Evolutionary conservation across 64 coral and sea anemone species (phyloP), one percentile per base, ranked within the genome.

Genomic region (Trachythela sp.): DNA sequence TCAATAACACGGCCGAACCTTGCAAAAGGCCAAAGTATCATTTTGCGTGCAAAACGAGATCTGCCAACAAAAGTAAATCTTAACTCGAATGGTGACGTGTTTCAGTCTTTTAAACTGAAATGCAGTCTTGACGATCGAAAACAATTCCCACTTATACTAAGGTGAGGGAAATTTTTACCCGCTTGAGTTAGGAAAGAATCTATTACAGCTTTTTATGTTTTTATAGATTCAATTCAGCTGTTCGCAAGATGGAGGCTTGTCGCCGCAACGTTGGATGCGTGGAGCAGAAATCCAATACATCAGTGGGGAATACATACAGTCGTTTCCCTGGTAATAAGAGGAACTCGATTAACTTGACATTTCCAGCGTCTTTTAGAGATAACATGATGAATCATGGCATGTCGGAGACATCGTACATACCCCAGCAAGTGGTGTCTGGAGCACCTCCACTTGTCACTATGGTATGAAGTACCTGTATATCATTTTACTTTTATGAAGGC

Each of bases 181-280:
- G n/a, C n/a, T n/a, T n/a, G n/a, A n/a, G n/a, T n/a, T n/a, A n/a
- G n/a, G n/a, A n/a, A n/a, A n/a, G n/a, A n/a, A n/a, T n/a, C n/a
- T n/a, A n/a, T n/a, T n/a, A n/a, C n/a, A n/a, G n/a, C n/a, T n/a
- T n/a, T n/a, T n/a, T n/a, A n/a, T n/a, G n/a, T 59, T 40, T 24
- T 54, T 58, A 26, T 41, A 97, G 95, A 36, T 97, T 97, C 43
- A 97, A 94, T 54, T 92, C 91, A 40, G 88, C 95, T 18, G 88
- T 97, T 40, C 94, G 92, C 36, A 97, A 94, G 86, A 97, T 97
- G 95, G 93, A 97, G 90, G 91, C 94, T 9, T 97, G 95, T 54
- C 75, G 95, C 35, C 94, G 84, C 48, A 97, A 97, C 51, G 84
- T 91, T 84, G 89, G 86, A 71, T 48, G 71, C 24, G 27, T 76